Base-by-base conservation (phyloP, 1,140 invertebrate species). In the Ganaspis sp. region DNA sequence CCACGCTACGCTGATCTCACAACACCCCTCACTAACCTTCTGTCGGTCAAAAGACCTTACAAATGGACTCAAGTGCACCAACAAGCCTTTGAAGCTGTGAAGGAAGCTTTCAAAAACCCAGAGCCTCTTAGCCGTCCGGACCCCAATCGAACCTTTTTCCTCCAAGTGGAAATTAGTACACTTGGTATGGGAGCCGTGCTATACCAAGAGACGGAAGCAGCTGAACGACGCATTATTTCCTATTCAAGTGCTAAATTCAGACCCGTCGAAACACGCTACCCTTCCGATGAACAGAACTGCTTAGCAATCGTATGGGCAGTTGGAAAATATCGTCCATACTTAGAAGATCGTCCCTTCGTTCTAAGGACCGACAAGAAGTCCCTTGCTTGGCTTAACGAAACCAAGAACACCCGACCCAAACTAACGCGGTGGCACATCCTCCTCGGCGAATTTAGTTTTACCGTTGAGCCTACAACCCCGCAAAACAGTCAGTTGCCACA, bases 351-450 rank as follows among this genome's bases (percentile, higher is more conserved):
- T 9, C 77, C 11, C 9, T 87, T 87, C 58, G 79, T 58, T 0
- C 72, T 88, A 0, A 11, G 71, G 11, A 86, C 85, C 0, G 84
- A 86, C 53, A 86, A 73, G 21, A 1, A 58, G 9, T 75, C 79
- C 0, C 53, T 87, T 0, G 73, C 40, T 0, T 88, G 86, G 86
- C 54, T 81, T 15, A 9, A 70, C 2, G 1, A 23, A 12, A 17
- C 42, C 1, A 69, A 69, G 38, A 37, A 76, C 9, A 19, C 21
- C 17, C 74, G 79, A 9, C 53, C 77, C 11, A 87, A 88, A 74
- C 75, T 88, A 0, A 80, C 75, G 2, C 76, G 87, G 0, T 88
- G 86, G 87, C 64, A 86, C 0, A 19, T 87, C 0, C 70, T 85
- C 0, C 78, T 88, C 8, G 82, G 83, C 34, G 81, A 87, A 45